phyloP scores from a whole-genome alignment of 2,113 vertebrate species.

The Labeo rohita region DNA sequence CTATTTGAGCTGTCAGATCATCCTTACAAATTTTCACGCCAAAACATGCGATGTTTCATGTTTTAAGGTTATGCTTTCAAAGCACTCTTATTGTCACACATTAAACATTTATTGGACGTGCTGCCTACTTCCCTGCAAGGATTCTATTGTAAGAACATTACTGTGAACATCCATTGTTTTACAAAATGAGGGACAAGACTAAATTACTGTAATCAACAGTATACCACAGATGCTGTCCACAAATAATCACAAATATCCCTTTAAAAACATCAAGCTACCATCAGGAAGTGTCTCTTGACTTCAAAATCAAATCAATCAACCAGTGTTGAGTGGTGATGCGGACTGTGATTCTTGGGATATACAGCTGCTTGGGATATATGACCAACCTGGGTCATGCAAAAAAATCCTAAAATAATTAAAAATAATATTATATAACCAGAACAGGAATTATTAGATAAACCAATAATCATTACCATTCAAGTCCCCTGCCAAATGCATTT shows the following conservation, averaged over 20 bases:
- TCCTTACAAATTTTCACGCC: too few relatives aligned
- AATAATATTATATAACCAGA: background rate
- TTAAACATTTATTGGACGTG: background rate
- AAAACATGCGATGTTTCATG: background rate
- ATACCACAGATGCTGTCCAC: background rate
- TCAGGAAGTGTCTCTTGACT: background rate
- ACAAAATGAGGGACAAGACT: conserved; percentile 24
- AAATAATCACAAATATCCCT: background rate
- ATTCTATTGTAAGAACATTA: background rate
- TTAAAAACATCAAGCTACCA: background rate
- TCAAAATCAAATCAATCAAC: background rate
- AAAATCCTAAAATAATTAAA: background rate
- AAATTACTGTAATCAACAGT: conserved; percentile 23
- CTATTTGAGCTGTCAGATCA: background rate
- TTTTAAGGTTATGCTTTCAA: background rate
- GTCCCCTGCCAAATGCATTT: background rate
- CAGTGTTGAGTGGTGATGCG: background rate
- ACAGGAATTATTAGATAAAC: background rate
- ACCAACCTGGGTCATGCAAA: background rate
- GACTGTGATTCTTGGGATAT: too few relatives aligned
- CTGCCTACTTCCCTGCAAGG: background rate
- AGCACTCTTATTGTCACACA: background rate
- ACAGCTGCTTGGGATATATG: too few relatives aligned
- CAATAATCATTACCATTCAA: background rate
- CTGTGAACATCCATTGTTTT: conserved; percentile 25